Conservation (phyloP, 2,888 invertebrate species). For the Homarus gammarus region DNA sequence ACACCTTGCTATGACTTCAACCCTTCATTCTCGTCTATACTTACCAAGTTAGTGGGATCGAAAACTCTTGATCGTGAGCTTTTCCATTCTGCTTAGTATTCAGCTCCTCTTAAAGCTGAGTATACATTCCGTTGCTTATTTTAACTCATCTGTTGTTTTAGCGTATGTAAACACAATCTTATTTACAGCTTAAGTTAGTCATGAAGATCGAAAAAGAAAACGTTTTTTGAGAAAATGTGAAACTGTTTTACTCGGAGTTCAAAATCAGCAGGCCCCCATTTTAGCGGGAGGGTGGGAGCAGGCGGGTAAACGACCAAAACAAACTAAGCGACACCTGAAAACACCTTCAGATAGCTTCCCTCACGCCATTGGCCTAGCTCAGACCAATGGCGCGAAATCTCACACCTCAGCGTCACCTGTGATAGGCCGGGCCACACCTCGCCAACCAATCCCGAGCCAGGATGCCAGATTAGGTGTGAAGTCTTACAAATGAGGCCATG, state of each 20-base stretch:
- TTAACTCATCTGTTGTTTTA: too few relatives aligned
- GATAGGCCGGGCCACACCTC: slow-evolving; percentile 46
- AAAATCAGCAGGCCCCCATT: slow-evolving; percentile 19
- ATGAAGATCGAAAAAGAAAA: too few relatives aligned
- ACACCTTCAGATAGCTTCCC: slow-evolving; percentile 5
- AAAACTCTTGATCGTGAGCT: too few relatives aligned
- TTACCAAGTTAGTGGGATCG: too few relatives aligned
- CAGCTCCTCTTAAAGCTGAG: too few relatives aligned
- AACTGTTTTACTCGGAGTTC: neutral
- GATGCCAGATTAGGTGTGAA: slow-evolving; percentile 48
- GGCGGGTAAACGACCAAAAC: neutral
- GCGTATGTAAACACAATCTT: too few relatives aligned
- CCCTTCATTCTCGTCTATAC: too few relatives aligned
- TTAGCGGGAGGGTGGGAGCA: neutral
- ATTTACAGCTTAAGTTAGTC: too few relatives aligned
- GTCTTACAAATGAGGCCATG: slow-evolving; percentile 34
- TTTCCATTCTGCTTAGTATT: too few relatives aligned
- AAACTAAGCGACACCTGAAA: slow-evolving; percentile 32
- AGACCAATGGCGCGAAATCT: slow-evolving; percentile 67
- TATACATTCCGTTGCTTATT: too few relatives aligned
- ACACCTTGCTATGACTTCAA: too few relatives aligned
- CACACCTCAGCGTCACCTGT: slow-evolving; percentile 47
- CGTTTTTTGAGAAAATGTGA: too few relatives aligned
- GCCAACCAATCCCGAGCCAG: slow-evolving; percentile 37
- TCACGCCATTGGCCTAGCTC: slow-evolving; percentile 36